Evolutionary conservation across 2,797 vertebrate species (phyloP).

Genomic region (Trachops cirrhosus): DNA sequence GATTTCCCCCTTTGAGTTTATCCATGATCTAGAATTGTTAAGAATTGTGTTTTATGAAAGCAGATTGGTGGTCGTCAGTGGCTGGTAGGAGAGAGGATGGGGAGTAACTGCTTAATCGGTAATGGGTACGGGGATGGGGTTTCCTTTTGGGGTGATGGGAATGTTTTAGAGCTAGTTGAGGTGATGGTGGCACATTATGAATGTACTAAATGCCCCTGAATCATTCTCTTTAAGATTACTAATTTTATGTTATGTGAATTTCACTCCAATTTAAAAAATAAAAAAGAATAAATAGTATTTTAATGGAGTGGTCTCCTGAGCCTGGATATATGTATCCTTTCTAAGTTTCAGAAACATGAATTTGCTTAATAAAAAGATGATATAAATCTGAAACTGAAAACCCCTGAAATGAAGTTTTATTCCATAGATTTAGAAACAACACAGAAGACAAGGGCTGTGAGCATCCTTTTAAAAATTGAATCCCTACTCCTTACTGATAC

Average conservation of each 20-base stretch:
- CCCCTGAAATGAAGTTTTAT: neutral
- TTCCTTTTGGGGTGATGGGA: neutral
- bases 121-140: neutral
- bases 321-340: neutral
- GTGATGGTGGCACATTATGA: neutral
- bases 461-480: neutral
- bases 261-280: neutral
- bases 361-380: constrained; percentile 7
- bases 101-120: neutral
- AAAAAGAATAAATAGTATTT: neutral
- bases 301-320: neutral
- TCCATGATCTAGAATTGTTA: neutral
- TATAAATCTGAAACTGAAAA: constrained; percentile 25
- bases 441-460: neutral
- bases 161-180: neutral
- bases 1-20: neutral
- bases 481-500: neutral
- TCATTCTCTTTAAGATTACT: neutral
- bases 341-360: constrained; percentile 19
- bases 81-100: neutral
- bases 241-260: neutral
- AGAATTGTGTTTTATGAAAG: neutral
- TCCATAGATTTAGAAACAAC: neutral
- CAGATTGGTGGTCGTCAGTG: neutral
- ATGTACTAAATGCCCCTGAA: neutral